phyloP scores from a whole-genome alignment of 2,113 vertebrate species.

The Ovis aries region ARS-UI_Ramb_v3.0 NC_056055.1:157628001-157628500 shows the following conservation, averaged over 20 bases:
- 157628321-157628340: slow-evolving; percentile 5
- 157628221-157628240: not conserved
- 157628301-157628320: not conserved
- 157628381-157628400: not conserved
- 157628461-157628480: not conserved
- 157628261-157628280: not conserved
- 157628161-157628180: not conserved
- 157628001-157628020: not conserved
- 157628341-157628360: not conserved
- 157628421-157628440: not conserved
- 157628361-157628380: not conserved
- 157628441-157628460: not conserved
- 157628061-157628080: not conserved
- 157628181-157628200: not conserved
- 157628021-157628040: not conserved
- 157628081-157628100: not conserved
- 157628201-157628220: not conserved
- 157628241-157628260: not conserved
- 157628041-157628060: not conserved
- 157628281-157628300: not conserved
- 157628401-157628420: not conserved
- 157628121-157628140: not conserved
- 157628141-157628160: not conserved
- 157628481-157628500: not conserved
- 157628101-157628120: not conserved